Evolutionary conservation across 2,797 vertebrate species (phyloP).

Genomic region (Sphenodon punctatus): DNA sequence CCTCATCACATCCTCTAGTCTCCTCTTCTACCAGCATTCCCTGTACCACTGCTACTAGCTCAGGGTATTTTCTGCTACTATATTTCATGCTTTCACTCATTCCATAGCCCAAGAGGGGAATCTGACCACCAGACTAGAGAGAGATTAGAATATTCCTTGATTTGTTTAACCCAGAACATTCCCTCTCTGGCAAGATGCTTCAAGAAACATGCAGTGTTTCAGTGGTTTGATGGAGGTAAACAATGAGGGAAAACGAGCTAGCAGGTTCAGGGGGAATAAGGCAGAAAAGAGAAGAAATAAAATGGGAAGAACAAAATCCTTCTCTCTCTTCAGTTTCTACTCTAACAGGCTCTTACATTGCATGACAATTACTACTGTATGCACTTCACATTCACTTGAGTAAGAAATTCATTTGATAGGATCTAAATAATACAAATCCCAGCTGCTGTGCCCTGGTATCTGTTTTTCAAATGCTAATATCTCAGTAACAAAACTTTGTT

Average conservation of each 20-base stretch:
- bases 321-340: not conserved
- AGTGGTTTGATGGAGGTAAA: not conserved
- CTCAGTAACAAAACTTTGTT: not conserved
- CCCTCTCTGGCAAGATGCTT: not conserved
- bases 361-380: not conserved
- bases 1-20: not conserved
- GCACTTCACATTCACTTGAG: not conserved
- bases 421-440: not conserved
- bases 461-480: conserved; percentile 11
- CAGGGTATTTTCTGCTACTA: not conserved
- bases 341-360: fast-evolving
- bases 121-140: not conserved
- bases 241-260: not conserved
- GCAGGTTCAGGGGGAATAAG: not conserved
- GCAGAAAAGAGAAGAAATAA: not conserved
- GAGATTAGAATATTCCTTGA: not conserved
- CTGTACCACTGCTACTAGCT: not conserved
- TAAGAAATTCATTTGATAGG: not conserved
- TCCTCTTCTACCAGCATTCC: not conserved
- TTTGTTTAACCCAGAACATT: not conserved
- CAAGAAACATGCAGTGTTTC: not conserved
- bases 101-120: not conserved
- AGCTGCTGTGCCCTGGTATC: not conserved
- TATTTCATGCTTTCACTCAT: not conserved
- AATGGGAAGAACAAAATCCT: not conserved